These are phyloP conservation scores for Scaptomyza graminum DNA, from an alignment of 1,140 invertebrate species.

Conservation along the genomic window DNA sequence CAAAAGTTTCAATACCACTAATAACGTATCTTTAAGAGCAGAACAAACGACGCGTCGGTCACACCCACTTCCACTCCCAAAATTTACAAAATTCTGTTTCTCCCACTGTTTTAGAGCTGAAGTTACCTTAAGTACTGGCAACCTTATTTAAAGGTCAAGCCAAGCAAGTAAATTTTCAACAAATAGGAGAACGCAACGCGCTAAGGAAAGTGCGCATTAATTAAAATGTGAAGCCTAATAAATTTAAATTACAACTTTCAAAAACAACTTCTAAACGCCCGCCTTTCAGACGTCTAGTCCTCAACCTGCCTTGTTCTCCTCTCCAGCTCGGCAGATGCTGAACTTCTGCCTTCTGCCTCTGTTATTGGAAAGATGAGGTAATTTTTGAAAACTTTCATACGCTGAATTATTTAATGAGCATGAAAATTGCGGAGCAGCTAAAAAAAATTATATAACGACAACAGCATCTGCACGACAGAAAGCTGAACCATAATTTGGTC, in stretches of 20 bases:
- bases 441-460: conserved; percentile 20
- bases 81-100: no score
- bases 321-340: conserved; percentile 35
- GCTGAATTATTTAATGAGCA: conserved; percentile 80
- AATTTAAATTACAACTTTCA: conserved; percentile 82
- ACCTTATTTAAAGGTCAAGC: no score
- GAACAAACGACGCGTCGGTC: no score
- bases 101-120: no score
- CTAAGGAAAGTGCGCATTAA: conserved; percentile 65
- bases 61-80: no score
- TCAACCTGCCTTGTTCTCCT: conserved; percentile 1
- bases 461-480: conserved; percentile 3
- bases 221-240: conserved; percentile 82
- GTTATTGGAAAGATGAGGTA: neutral
- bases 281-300: conserved; percentile 27
- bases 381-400: conserved; percentile 55
- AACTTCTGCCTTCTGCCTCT: conserved; percentile 22
- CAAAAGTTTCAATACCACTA: no score
- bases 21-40: no score
- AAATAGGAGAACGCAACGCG: no score
- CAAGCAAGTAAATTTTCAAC: no score
- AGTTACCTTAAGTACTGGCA: no score
- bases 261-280: conserved; percentile 75
- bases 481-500: conserved; percentile 33
- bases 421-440: conserved; percentile 67